Evolutionary conservation across 2,797 vertebrate species (phyloP).

Genomic region (Rhinichthys osculus): DNA sequence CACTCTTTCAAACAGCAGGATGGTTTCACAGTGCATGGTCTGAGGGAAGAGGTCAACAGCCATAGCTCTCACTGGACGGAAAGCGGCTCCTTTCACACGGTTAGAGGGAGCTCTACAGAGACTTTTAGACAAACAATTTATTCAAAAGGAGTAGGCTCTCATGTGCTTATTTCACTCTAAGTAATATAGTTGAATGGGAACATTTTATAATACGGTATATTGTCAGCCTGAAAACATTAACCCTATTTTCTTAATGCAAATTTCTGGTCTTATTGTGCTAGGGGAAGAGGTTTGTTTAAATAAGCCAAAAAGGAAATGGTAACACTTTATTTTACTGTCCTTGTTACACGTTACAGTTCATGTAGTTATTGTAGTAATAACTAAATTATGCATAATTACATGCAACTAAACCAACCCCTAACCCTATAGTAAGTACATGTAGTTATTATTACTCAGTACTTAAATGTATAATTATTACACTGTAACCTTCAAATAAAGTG

Average conservation of each 20-base stretch:
- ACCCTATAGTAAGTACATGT: too few species aligned
- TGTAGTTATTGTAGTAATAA: too few species aligned
- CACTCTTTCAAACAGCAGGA: constrained; percentile 90
- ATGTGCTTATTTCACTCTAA: background rate
- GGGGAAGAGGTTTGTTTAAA: background rate
- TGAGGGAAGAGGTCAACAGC: constrained; percentile 97
- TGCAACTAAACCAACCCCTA: too few species aligned
- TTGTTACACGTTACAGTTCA: too few species aligned
- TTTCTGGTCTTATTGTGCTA: background rate
- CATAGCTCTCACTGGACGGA: constrained; percentile 87
- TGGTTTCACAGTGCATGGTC: constrained; percentile 91
- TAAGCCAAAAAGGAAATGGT: background rate
- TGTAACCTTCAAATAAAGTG: too few species aligned
- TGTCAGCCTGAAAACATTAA: background rate
- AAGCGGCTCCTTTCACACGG: constrained; percentile 87
- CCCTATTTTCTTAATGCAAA: background rate
- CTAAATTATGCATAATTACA: too few species aligned
- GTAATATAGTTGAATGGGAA: background rate
- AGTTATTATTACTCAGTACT: too few species aligned
- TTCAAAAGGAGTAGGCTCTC: background rate
- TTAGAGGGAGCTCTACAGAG: constrained; percentile 95
- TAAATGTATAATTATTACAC: too few species aligned
- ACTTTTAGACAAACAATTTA: constrained; percentile 67
- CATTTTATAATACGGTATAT: background rate
- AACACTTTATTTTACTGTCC: too few species aligned